Evolutionary conservation across 2,113 vertebrate genomes (phyloP).

Genomic region (Colaptes auratus): DNA sequence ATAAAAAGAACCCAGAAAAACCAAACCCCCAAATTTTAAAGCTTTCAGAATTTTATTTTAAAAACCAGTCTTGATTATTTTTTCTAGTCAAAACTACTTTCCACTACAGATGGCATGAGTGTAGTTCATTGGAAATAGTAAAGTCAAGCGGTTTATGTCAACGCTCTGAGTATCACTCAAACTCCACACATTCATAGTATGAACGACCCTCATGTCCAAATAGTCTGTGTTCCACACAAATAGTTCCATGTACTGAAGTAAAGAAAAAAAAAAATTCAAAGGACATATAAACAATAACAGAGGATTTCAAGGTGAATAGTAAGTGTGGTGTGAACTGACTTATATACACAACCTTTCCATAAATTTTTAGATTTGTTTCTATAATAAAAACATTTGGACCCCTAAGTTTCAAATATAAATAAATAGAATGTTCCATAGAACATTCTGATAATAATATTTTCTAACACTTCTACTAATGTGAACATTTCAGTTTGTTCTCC

Average conservation of each 20-base stretch:
- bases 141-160: not conserved
- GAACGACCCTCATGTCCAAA: not conserved
- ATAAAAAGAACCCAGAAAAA: too few species aligned
- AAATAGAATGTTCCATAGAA: not conserved
- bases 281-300: not conserved
- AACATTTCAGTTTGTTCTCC: not conserved
- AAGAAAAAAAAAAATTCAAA: not conserved
- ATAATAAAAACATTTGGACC: not conserved
- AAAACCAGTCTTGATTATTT: not conserved
- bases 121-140: not conserved
- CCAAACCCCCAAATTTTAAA: not conserved
- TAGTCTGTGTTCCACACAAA: not conserved
- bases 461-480: not conserved
- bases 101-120: not conserved
- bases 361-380: not conserved
- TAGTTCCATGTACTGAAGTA: not conserved
- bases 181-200: not conserved
- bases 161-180: not conserved
- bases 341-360: not conserved
- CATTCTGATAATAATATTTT: not conserved
- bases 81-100: not conserved
- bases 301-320: not conserved
- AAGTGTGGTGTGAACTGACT: too few species aligned
- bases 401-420: not conserved
- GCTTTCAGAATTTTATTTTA: not conserved